Base-by-base conservation (phyloP, 2,797 vertebrate species). In the Bucorvus abyssinicus region DNA sequence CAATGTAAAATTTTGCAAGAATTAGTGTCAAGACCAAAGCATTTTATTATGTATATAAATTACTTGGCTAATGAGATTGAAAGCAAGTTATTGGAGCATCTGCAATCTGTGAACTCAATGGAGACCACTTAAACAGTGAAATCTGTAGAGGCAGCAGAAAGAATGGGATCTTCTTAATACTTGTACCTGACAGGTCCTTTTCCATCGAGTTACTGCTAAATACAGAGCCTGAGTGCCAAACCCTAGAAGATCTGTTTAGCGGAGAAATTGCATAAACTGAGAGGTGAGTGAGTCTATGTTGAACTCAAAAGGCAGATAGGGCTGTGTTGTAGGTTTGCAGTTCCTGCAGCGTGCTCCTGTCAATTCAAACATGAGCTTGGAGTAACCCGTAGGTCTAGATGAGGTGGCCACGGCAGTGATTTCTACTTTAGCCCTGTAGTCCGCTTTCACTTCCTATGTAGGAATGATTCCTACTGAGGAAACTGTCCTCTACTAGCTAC, bases 41-140 rank as follows among this genome's bases (percentile, higher is more conserved):
- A 93, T 97, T 97, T 96, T 87, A 94, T 96, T 95, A 93, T 34
- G 38, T 34, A 10, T 92, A 90, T 92, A 96, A 93, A 96, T 95
- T 92, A 93, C 81, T 71, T 42, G 12, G 56, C 40, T 94, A 89
- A 94, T 74, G 92, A 93, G 84, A 55, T 63, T 36, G 81, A 92
- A 90, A 93, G 56, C 59, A 83, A 84, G 56, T 76, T 85, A 50
- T n/a, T 94, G 77, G 56, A 82, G 55, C 36, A 21, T 10, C 18
- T 63, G 67, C 74, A 86, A 85, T 64, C 61, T 49, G 23, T 0
- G 5, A 71, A 55, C 42, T 47, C 75, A 44, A 0, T 44, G 36
- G 74, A 77, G 59, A 65, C 49, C 26, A 11, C 67, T 71, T 85
- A 38, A 77, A 50, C 38, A 75, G 52, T 9, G 12, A 24, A 92